phyloP scores from a whole-genome alignment of 35 echinoderm and acorn worm species.

The Amphiura filiformis region DNA sequence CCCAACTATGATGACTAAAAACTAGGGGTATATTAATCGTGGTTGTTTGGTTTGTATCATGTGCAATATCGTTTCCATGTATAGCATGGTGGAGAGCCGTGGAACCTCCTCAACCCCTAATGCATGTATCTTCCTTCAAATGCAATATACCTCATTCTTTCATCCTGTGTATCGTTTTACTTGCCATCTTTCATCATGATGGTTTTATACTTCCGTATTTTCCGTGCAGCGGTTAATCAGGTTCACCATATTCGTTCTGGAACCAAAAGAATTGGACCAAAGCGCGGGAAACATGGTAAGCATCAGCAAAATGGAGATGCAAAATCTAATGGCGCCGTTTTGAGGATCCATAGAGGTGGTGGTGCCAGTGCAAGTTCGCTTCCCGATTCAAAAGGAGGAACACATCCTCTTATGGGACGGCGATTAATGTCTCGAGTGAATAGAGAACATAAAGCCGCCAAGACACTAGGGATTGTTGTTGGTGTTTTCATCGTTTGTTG shows the following conservation, averaged over 20 bases:
- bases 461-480: conserved; percentile 90
- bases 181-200: conserved; percentile 84
- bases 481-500: conserved; percentile 95
- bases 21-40: conserved; percentile 58
- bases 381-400: conserved; percentile 4
- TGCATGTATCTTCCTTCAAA: conserved; percentile 76
- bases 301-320: neutral
- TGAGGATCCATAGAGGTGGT: conserved; percentile 63
- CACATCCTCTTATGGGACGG: conserved; percentile 22
- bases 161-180: conserved; percentile 93
- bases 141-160: conserved; percentile 76
- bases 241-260: conserved; percentile 69
- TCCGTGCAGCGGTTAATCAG: conserved; percentile 72
- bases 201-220: conserved; percentile 73
- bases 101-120: conserved; percentile 34
- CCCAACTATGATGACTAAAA: conserved; percentile 62
- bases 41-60: conserved; percentile 71
- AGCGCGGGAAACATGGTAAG: neutral
- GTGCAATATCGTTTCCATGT: conserved; percentile 90
- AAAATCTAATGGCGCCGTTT: conserved; percentile 48
- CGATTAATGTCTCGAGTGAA: conserved; percentile 67
- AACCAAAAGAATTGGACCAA: conserved; percentile 49
- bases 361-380: neutral
- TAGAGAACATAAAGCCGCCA: conserved; percentile 90
- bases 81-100: conserved; percentile 83